Percentiles rank a stretch among this genome's conserved stretches.
These are phyloP conservation scores for Cyprinella venusta DNA, from an alignment of 2,797 vertebrate species.

Conservation along the genomic window DNA sequence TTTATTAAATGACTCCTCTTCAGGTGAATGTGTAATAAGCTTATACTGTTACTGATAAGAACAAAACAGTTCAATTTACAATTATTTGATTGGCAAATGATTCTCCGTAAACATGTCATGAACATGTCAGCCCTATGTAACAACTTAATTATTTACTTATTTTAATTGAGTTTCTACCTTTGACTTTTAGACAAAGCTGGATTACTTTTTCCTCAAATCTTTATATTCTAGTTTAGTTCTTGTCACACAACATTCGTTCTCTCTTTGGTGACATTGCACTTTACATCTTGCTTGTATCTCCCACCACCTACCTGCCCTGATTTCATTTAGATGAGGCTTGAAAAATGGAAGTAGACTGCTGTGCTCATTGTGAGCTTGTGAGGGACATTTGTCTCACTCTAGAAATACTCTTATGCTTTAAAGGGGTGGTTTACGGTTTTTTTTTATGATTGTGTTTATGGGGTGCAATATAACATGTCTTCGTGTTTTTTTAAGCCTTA, in stretches of 20 bases:
- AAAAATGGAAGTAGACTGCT: conserved; percentile 42
- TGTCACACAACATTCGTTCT: conserved; percentile 33
- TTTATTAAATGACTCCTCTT: conserved; percentile 7
- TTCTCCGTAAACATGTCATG: not conserved
- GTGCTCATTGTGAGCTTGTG: conserved; percentile 19
- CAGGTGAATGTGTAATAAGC: not conserved
- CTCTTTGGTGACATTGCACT: conserved; percentile 37
- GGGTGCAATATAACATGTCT: no score
- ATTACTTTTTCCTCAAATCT: conserved; percentile 1
- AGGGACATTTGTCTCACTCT: conserved; percentile 33
- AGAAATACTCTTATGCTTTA: conserved; percentile 4
- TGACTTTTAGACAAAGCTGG: not conserved
- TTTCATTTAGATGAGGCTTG: conserved; percentile 47
- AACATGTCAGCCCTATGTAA: not conserved
- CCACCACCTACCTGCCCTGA: conserved; percentile 47
- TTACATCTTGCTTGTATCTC: conserved; percentile 47
- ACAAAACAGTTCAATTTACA: not conserved
- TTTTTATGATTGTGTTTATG: no score
- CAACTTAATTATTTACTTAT: not conserved
- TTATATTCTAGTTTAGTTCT: conserved; percentile 44
- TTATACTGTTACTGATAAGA: not conserved
- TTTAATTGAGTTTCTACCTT: not conserved
- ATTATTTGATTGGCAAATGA: not conserved
- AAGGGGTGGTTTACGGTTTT: no score
- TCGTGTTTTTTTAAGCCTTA: no score